Evolutionary conservation across 2,888 invertebrate species (phyloP).

Genomic region (Loripinus fragilis): DNA sequence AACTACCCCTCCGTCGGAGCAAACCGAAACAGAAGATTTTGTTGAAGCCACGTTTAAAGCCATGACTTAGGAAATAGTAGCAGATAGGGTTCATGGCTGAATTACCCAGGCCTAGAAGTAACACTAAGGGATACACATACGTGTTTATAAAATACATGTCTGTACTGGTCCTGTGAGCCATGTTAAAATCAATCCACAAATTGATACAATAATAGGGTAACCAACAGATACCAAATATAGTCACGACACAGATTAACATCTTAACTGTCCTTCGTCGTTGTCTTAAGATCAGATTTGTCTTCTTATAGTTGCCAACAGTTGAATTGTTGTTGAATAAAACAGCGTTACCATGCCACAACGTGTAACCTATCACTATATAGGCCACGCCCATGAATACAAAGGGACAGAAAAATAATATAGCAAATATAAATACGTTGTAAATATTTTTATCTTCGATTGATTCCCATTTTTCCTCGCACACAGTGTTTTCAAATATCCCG

Average conservation of each 20-base stretch:
- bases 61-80: constrained; percentile 76
- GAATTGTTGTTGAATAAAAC: constrained; percentile 46
- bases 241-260: constrained; percentile 71
- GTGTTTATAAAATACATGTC: constrained; percentile 28
- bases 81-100: constrained; percentile 78
- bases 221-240: constrained; percentile 74
- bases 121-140: constrained; percentile 71
- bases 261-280: constrained; percentile 73
- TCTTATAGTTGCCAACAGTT: constrained; percentile 40
- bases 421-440: constrained; percentile 70
- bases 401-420: constrained; percentile 67
- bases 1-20: constrained; percentile 36
- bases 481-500: constrained; percentile 60
- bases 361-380: constrained; percentile 69
- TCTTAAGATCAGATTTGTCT: constrained; percentile 62
- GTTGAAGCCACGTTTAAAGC: constrained; percentile 72
- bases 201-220: constrained; percentile 76
- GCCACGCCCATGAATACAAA: constrained; percentile 68
- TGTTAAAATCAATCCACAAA: constrained; percentile 75
- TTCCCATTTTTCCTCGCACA: constrained; percentile 71
- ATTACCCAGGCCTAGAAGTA: constrained; percentile 74
- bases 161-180: not conserved
- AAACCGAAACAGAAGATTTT: constrained; percentile 63
- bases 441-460: constrained; percentile 58
- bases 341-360: constrained; percentile 68